phyloP scores from a whole-genome alignment of 1,140 invertebrate genomes.

The Heliconius himera region DNA sequence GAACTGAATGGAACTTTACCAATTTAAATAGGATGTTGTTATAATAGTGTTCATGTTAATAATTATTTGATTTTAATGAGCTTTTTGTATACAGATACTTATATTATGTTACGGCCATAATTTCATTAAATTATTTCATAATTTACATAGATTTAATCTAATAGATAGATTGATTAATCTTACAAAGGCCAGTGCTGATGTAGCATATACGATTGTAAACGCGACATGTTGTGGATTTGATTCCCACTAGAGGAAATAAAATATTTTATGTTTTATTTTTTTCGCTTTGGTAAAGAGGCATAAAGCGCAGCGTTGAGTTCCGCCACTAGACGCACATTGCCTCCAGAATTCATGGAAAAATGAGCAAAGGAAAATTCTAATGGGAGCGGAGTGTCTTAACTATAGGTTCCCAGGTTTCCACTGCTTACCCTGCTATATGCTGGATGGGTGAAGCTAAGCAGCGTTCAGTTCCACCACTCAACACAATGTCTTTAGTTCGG shows the following conservation, averaged over 20 bases:
- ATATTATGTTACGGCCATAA: not conserved
- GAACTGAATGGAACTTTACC: not conserved
- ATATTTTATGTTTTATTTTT: too few species aligned
- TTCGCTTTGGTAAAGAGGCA: too few species aligned
- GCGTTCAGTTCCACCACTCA: too few species aligned
- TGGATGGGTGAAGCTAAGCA: too few species aligned
- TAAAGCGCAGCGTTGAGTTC: too few species aligned
- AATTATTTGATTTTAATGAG: not conserved
- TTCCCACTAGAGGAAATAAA: not conserved
- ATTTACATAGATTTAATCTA: not conserved
- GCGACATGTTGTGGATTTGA: not conserved
- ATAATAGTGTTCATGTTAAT: not conserved
- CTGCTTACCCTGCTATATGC: not conserved
- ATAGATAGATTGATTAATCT: too few species aligned
- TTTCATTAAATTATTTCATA: not conserved
- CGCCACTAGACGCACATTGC: not conserved
- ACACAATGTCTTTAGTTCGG: too few species aligned
- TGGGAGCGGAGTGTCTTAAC: not conserved
- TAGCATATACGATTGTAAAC: not conserved
- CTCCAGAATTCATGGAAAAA: not conserved
- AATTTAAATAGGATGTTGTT: not conserved
- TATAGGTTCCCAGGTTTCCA: not conserved
- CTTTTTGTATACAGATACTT: not conserved
- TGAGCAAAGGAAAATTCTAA: not conserved
- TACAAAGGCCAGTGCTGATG: not conserved